Conservation (phyloP, 2,888 invertebrate species). For the Tiliacea citrago region DNA sequence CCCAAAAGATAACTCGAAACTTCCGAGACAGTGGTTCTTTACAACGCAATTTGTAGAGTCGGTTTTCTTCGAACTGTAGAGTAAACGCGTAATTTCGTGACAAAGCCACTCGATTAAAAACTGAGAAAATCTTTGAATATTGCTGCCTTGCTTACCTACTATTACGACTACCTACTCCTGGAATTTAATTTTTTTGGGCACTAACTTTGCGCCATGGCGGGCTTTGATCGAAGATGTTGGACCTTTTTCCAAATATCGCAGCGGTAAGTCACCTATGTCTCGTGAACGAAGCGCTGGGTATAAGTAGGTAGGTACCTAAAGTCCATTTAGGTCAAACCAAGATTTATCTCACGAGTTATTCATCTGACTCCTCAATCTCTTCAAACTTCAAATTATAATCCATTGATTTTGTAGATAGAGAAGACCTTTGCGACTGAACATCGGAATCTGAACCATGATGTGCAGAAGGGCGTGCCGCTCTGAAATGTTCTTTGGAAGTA, state of each 20-base stretch:
- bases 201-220: background rate
- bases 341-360: slow-evolving; percentile 14
- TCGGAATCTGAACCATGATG: slow-evolving; percentile 21
- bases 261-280: background rate
- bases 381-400: slow-evolving; percentile 35
- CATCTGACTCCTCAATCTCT: slow-evolving; percentile 40
- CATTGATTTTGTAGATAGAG: slow-evolving; percentile 34
- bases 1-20: background rate
- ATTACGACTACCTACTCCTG: too few species aligned
- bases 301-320: background rate
- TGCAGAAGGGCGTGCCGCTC: background rate
- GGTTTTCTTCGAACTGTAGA: background rate
- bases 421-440: slow-evolving; percentile 30
- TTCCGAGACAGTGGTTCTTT: background rate
- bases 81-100: background rate
- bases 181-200: background rate
- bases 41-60: background rate
- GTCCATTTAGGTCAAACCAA: background rate
- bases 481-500: slow-evolving; percentile 12
- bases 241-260: background rate
- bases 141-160: background rate
- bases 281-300: background rate
- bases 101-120: background rate
- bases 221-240: too few species aligned
- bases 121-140: background rate